phyloP scores from a whole-genome alignment of 35 echinoderm and acorn worm genomes.

The Eucidaris tribuloides region DNA sequence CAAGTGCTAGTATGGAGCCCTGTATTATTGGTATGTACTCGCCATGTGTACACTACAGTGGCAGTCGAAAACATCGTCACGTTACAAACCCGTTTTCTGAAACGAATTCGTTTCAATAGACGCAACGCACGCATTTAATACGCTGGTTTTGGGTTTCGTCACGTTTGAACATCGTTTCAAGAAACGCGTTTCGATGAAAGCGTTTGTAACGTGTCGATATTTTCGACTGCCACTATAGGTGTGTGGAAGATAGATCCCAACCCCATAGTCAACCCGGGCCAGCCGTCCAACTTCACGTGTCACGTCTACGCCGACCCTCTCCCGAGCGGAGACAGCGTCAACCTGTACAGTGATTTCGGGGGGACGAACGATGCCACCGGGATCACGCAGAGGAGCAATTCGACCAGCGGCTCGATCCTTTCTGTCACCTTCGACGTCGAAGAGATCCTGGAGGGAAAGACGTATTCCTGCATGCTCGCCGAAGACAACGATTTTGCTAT shows the following conservation, averaged over 20 bases:
- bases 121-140: no score
- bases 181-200: no score
- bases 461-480: neutral
- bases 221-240: no score
- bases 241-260: neutral
- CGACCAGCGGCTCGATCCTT: neutral
- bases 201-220: no score
- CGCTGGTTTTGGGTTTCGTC: no score
- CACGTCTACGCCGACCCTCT: neutral
- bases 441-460: neutral
- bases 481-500: neutral
- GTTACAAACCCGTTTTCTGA: no score
- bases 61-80: no score
- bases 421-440: neutral
- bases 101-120: no score
- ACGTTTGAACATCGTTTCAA: no score
- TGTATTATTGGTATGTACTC: no score
- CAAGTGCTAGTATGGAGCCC: no score
- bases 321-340: neutral
- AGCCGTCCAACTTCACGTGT: slow-evolving; percentile 2
- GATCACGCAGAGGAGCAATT: neutral
- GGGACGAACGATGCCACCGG: neutral
- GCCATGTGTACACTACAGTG: no score
- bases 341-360: neutral
- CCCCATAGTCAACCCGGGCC: neutral